Evolutionary conservation across 2,113 vertebrate genomes (phyloP).

Genomic region (Trochalopteron elliotii): DNA sequence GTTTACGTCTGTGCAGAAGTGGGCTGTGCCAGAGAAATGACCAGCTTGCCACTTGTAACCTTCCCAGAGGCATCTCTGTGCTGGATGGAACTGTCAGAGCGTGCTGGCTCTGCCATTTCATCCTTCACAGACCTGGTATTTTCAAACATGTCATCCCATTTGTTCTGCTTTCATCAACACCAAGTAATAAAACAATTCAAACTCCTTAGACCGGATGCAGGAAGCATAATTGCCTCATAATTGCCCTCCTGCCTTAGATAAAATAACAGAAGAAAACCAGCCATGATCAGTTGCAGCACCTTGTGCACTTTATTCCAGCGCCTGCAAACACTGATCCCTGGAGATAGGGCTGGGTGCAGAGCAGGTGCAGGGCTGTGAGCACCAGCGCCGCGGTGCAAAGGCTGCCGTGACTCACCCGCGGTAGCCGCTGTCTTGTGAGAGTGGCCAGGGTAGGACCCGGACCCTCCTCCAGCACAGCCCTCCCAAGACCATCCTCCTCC

Average conservation of each 20-base stretch:
- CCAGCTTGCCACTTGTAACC: constrained; percentile 49
- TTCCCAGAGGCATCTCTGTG: constrained; percentile 65
- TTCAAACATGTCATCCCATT: constrained; percentile 68
- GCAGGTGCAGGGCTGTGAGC: neutral
- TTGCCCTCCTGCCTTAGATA: neutral
- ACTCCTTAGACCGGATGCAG: neutral
- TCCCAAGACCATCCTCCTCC: neutral
- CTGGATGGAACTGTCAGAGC: constrained; percentile 2
- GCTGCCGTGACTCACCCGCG: accelerated
- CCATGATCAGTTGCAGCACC: neutral
- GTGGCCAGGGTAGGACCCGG: neutral
- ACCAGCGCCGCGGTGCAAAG: accelerated
- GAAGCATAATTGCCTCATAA: neutral
- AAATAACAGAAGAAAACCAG: neutral
- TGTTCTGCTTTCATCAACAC: constrained; percentile 53
- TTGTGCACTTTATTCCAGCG: neutral
- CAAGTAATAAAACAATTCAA: constrained; percentile 3
- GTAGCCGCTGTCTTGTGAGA: neutral
- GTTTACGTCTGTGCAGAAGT: constrained; percentile 38
- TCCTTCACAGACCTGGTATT: constrained; percentile 56
- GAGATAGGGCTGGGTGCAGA: neutral
- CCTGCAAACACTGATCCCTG: neutral
- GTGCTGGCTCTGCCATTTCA: neutral
- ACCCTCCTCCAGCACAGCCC: neutral
- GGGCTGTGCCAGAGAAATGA: constrained; percentile 53